These are phyloP conservation scores for Enteromius trimaculatus DNA, from an alignment of 2,797 vertebrate species.

Conservation along the genomic window DNA sequence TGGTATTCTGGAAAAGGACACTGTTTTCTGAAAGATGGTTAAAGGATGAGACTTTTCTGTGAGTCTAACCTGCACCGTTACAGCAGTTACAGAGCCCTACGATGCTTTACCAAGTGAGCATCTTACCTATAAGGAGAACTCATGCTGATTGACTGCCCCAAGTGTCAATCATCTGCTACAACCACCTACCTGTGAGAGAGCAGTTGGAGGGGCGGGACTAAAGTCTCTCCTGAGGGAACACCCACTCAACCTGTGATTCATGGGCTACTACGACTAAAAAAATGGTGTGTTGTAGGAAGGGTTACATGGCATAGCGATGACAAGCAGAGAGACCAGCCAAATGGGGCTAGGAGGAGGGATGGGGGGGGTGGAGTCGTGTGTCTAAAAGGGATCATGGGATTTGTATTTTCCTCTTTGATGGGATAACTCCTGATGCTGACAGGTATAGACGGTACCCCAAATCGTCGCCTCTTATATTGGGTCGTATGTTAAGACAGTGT, in stretches of 20 bases:
- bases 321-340: constrained; percentile 64
- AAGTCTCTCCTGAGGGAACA: constrained; percentile 48
- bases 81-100: background rate
- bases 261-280: constrained; percentile 67
- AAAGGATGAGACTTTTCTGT: constrained; percentile 8
- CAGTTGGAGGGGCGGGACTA: constrained; percentile 40
- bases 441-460: constrained; percentile 12
- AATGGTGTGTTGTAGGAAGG: constrained; percentile 58
- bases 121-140: constrained; percentile 55
- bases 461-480: background rate
- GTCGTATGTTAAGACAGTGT: constrained; percentile 11
- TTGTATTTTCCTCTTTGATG: constrained; percentile 41
- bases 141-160: constrained; percentile 29
- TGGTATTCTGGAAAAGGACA: constrained; percentile 72
- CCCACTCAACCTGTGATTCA: constrained; percentile 70
- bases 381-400: constrained; percentile 55
- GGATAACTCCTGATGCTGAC: constrained; percentile 45
- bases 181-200: constrained; percentile 59
- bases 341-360: constrained; percentile 47
- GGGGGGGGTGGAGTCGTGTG: constrained; percentile 57
- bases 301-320: constrained; percentile 70
- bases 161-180: constrained; percentile 46
- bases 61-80: background rate
- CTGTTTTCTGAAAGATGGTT: constrained; percentile 37
- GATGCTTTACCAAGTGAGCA: constrained; percentile 22